Conservation (phyloP, 2,797 vertebrate species). For the Antennarius maculatus region DNA sequence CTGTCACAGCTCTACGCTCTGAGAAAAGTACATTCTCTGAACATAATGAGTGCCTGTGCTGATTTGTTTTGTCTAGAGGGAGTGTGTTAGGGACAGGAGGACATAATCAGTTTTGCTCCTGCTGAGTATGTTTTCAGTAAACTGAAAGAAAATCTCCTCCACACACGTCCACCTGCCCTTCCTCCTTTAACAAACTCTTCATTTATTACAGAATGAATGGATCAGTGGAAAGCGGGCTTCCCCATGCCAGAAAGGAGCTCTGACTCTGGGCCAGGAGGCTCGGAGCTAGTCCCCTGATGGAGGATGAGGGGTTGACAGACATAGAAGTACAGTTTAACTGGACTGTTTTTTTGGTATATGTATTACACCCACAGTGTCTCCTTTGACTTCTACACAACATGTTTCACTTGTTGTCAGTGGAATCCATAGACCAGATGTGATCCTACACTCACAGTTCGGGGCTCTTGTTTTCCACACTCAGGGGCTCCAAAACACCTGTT, state of each 20-base stretch:
- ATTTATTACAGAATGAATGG: conserved; percentile 75
- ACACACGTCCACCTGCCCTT: conserved; percentile 69
- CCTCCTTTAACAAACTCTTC: conserved; percentile 74
- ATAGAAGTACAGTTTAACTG: conserved; percentile 63
- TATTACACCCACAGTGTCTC: conserved; percentile 45
- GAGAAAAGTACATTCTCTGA: conserved; percentile 42
- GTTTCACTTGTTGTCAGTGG: conserved; percentile 43
- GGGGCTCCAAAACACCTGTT: conserved; percentile 69
- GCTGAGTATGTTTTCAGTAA: conserved; percentile 19
- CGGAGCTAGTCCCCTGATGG: conserved; percentile 41
- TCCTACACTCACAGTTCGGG: conserved; percentile 59
- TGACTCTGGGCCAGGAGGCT: conserved; percentile 65
- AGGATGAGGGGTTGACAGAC: conserved; percentile 40
- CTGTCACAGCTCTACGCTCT: conserved; percentile 14
- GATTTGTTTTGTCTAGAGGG: conserved; percentile 67
- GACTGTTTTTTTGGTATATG: conserved; percentile 49
- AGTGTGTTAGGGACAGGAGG: conserved; percentile 44
- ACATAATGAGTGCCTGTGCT: conserved; percentile 27
- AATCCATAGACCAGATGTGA: conserved; percentile 69
- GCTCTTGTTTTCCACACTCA: conserved; percentile 57
- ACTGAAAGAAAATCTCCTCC: conserved; percentile 12
- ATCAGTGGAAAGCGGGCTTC: conserved; percentile 70
- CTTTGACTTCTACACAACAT: conserved; percentile 44
- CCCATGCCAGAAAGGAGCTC: conserved; percentile 54
- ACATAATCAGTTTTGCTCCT: conserved; percentile 25